Conservation (phyloP, 2,113 vertebrate species). For the Passer domesticus region DNA sequence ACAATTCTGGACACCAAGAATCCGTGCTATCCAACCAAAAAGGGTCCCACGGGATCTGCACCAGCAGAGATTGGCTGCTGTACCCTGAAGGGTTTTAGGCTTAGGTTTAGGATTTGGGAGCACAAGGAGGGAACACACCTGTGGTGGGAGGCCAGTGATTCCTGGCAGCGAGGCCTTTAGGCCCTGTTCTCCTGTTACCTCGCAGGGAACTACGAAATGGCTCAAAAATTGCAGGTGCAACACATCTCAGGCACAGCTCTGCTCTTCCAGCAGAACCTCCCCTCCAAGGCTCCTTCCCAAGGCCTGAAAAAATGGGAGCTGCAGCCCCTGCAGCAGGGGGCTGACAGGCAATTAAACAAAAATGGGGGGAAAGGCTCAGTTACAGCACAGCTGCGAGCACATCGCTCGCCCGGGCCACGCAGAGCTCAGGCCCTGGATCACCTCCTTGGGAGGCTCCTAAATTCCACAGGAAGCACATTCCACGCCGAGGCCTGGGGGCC, state of each 20-base stretch:
- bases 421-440: constrained; percentile 23
- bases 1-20: rapidly evolving
- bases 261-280: not conserved
- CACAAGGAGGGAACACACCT: not conserved
- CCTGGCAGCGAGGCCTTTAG: not conserved
- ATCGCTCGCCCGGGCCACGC: constrained; percentile 20
- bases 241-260: not conserved
- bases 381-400: constrained; percentile 58
- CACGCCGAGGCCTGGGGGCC: not conserved
- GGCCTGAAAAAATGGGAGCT: not conserved
- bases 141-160: not conserved
- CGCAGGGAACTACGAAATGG: rapidly evolving
- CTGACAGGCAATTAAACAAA: constrained; percentile 31
- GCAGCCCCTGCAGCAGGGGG: constrained; percentile 28
- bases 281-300: not conserved
- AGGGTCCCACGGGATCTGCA: not conserved
- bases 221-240: not conserved
- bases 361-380: not conserved
- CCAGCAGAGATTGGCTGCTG: not conserved
- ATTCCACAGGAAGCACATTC: constrained; percentile 52
- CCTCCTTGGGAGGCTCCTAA: constrained; percentile 40
- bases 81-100: not conserved
- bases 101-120: not conserved
- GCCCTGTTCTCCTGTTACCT: not conserved
- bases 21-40: rapidly evolving